These are phyloP conservation scores for Thaumatotibia leucotreta DNA, from an alignment of 1,140 invertebrate species.

Conservation along the genomic window DNA sequence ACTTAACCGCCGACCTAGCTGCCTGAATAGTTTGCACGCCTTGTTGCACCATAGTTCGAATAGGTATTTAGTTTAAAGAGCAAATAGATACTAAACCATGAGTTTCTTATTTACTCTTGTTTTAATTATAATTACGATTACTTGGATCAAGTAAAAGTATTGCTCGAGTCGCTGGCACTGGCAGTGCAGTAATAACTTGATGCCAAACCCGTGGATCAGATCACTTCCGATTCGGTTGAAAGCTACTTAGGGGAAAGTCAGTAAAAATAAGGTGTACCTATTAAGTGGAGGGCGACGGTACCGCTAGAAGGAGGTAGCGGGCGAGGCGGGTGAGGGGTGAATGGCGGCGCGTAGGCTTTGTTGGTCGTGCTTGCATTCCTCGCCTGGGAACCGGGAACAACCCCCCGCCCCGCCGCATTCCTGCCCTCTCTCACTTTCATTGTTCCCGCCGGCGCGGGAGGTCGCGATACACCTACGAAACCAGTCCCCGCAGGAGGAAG, in stretches of 20 bases:
- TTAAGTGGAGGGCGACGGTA: slow-evolving; percentile 29
- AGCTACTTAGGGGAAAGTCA: slow-evolving; percentile 56
- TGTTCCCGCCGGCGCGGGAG: slow-evolving; percentile 69
- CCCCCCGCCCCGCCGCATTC: slow-evolving; percentile 49
- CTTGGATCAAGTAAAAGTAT: too few species aligned
- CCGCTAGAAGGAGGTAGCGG: slow-evolving; percentile 30
- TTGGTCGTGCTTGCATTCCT: slow-evolving; percentile 71
- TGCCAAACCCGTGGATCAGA: not conserved
- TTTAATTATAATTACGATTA: too few species aligned
- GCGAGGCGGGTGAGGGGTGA: slow-evolving; percentile 41
- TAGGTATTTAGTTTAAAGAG: too few species aligned
- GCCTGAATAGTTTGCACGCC: too few species aligned
- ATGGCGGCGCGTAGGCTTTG: slow-evolving; percentile 69
- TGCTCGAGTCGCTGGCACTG: too few species aligned
- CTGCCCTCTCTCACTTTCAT: slow-evolving; percentile 73
- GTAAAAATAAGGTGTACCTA: slow-evolving; percentile 62
- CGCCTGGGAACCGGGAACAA: slow-evolving; percentile 68
- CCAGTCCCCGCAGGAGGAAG: slow-evolving; percentile 56
- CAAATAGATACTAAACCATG: too few species aligned
- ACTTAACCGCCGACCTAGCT: too few species aligned
- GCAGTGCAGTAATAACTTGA: too few species aligned
- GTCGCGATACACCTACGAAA: slow-evolving; percentile 61
- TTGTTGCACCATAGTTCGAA: too few species aligned
- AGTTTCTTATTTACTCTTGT: too few species aligned
- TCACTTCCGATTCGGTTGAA: slow-evolving; percentile 39